Base-by-base conservation (phyloP, 2,113 vertebrate genomes). In the Rhodinocichla rosea region DNA sequence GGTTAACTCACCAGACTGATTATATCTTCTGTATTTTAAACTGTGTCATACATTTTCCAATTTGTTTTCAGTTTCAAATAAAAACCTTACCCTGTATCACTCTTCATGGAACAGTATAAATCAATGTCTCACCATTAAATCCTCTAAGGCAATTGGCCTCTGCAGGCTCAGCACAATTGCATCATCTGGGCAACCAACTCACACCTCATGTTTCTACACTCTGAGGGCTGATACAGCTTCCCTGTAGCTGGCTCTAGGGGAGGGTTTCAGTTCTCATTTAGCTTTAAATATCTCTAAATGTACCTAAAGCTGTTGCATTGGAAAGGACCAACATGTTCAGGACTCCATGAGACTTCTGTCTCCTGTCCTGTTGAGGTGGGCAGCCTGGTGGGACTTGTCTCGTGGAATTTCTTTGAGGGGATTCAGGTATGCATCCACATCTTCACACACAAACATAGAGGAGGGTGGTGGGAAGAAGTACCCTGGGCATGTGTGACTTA, bases 301-400 rank as follows among this genome's bases (percentile, higher is more conserved):
- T 27, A 13, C 56, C 40, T 84, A 52, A 42, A 84, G 32, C 22
- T 73, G 26, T 11, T 67, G 26, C 0, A 1, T 8, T 86, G 27
- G 45, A 68, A 76, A 86, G 27, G 21, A 60, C 21, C 3, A 79
- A 21, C 1, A 5, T 8, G 3, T n/a, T 18, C 35, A 55, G 23
- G 28, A 28, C 15, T 62, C n/a, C 2, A 1, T 53, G 60, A 74
- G 13, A 53, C 11, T 62, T 21, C 16, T 83, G 17, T 26, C 23
- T 73, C 28, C 1, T 0, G 28, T 83, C 10, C 20, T 12, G 4
- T 26, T 59, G 35, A 57, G 26, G 39, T 14, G 4, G 21, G 17
- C 1, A 2, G 8, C 22, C 24, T 8, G 6, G 11, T 2, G 9
- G 22, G 0, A 1, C 14, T 76, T 64, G 8, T 17, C 35, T 73